Evolutionary conservation across 2,888 invertebrate species (phyloP).

Genomic region (Neoitamus cyanurus): DNA sequence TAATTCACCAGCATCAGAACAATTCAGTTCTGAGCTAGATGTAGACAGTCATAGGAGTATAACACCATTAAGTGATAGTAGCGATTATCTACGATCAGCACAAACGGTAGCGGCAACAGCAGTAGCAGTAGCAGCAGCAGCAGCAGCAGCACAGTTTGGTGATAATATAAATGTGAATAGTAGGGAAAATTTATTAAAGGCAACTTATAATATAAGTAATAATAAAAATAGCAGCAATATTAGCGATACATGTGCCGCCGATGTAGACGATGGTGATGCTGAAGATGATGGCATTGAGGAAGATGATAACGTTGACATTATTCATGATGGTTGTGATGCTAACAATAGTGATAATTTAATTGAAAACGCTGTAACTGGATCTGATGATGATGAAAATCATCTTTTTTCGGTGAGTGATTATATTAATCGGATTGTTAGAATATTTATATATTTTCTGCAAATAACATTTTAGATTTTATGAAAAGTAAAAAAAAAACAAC

Average conservation of each 20-base stretch:
- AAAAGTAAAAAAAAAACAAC: too few species aligned
- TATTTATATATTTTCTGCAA: not conserved
- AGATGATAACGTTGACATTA: constrained; percentile 44
- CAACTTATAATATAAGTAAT: not conserved
- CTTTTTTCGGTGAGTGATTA: constrained; percentile 47
- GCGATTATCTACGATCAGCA: constrained; percentile 32
- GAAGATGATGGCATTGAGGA: constrained; percentile 46
- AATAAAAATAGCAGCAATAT: constrained; percentile 22
- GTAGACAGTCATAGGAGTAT: constrained; percentile 49
- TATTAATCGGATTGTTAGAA: not conserved
- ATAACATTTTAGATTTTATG: too few species aligned
- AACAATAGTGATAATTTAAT: constrained; percentile 46
- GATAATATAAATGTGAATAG: constrained; percentile 1
- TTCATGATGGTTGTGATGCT: constrained; percentile 41
- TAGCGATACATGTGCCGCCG: not conserved
- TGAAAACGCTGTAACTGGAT: not conserved
- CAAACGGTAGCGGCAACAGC: not conserved
- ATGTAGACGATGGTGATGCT: constrained; percentile 38
- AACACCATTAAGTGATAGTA: constrained; percentile 50
- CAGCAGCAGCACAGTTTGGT: not conserved
- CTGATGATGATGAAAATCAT: constrained; percentile 45
- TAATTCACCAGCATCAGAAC: constrained; percentile 48
- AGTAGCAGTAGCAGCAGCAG: not conserved
- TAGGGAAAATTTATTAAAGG: constrained; percentile 39
- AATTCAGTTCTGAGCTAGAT: constrained; percentile 50